phyloP scores from a whole-genome alignment of 2,888 invertebrate genomes.

The Oscheius sp. region DNA sequence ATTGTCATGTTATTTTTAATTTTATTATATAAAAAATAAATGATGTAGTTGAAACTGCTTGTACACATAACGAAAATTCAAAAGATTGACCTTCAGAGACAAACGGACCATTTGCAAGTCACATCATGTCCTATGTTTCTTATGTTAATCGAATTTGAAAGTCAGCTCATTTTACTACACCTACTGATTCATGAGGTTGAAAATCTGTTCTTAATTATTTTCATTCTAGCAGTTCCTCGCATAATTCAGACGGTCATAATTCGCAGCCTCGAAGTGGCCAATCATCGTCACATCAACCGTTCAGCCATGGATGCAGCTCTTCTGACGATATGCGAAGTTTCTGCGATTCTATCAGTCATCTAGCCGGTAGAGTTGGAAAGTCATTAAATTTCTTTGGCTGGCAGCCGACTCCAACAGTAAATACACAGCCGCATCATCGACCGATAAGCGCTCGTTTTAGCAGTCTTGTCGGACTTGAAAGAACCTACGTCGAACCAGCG shows the following conservation, averaged over 20 bases:
- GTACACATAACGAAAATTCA: too few relatives aligned
- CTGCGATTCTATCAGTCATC: slow-evolving; percentile 10
- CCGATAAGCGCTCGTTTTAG: neutral
- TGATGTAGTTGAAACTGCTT: neutral
- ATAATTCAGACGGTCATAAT: too few relatives aligned
- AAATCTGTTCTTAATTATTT: too few relatives aligned
- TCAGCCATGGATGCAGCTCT: too few relatives aligned
- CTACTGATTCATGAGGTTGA: too few relatives aligned
- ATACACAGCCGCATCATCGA: neutral
- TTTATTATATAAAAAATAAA: neutral
- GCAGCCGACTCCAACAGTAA: neutral
- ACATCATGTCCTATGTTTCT: slow-evolving; percentile 1
- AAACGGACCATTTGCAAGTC: neutral
- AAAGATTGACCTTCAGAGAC: too few relatives aligned
- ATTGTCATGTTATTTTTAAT: slow-evolving; percentile 8
- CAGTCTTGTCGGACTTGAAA: neutral
- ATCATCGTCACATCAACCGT: too few relatives aligned
- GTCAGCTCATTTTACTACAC: too few relatives aligned
- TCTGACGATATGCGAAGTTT: slow-evolving; percentile 19
- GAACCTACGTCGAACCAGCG: slow-evolving; percentile 11
- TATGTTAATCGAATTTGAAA: too few relatives aligned
- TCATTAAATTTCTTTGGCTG: slow-evolving; percentile 5
- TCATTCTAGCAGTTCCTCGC: too few relatives aligned
- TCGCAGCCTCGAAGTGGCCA: too few relatives aligned
- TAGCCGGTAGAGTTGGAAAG: slow-evolving; percentile 9